Percentiles rank a stretch among this genome's conserved stretches.
Evolutionary conservation across 2,888 invertebrate species (phyloP).

Genomic region (Linnaemya tessellans): DNA sequence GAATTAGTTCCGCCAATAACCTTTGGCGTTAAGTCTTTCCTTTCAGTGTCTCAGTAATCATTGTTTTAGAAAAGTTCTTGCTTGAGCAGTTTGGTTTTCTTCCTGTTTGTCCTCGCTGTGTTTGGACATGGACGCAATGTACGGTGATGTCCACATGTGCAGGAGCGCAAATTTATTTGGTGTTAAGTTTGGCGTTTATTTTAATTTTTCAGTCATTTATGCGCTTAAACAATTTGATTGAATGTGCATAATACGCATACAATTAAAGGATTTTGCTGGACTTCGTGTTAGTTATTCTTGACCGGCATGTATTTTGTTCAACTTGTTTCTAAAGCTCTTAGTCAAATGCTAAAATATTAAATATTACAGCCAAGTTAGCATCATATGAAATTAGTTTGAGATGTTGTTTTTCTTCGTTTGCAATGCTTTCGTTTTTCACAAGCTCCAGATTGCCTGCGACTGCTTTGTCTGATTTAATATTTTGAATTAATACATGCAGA

Average conservation of each 20-base stretch:
- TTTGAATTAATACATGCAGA: constrained; percentile 6
- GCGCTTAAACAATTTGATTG: no score
- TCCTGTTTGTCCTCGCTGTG: background rate
- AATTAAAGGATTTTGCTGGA: no score
- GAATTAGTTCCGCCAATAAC: constrained; percentile 61
- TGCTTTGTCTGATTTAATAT: constrained; percentile 32
- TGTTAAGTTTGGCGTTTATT: no score
- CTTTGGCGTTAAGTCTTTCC: constrained; percentile 68
- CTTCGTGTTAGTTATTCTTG: no score
- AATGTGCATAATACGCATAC: no score
- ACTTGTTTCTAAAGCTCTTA: background rate
- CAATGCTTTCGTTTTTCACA: constrained; percentile 34
- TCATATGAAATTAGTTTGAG: background rate
- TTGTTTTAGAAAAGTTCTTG: constrained; percentile 44
- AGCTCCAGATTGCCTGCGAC: constrained; percentile 28
- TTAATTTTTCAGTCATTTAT: no score
- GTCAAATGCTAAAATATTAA: background rate
- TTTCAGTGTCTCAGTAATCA: constrained; percentile 61
- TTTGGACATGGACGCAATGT: background rate
- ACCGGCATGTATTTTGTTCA: no score
- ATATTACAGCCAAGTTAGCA: background rate
- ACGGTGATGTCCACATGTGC: no score
- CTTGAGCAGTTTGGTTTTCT: constrained; percentile 44
- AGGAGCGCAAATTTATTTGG: no score
- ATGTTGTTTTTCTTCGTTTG: background rate